Base-by-base conservation (phyloP, 2,888 invertebrate species). In the Drosophila subquinaria region DNA sequence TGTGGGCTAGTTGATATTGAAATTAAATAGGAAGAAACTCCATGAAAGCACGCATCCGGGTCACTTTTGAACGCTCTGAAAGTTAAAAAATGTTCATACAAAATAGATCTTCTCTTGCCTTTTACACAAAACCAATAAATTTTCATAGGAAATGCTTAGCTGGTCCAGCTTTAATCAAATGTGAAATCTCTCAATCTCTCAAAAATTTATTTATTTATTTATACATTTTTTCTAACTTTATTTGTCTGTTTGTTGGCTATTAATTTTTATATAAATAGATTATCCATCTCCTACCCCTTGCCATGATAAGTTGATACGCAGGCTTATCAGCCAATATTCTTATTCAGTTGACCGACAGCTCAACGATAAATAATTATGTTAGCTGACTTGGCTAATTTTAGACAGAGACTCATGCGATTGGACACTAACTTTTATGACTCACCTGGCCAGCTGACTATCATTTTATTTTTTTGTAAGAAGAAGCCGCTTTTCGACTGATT, bases 401-500 rank as follows among this genome's bases (percentile, higher is more conserved):
- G 60, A 65, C 43, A 72, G 35, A 15, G 15, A 48, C 17, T 53
- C 65, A 30, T 47, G 27, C 27, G 45, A 33, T 48, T 36, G 20
- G 51, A 38, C 27, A 52, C 15, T 53, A 17, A 11, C 23, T 48
- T 67, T 61, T 60, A 73, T 73, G 56, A 62, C 52, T 73, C 38
- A 63, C 3, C 11, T 17, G 42, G 13, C 8, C 30, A 59, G 17
- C 10, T 40, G 11, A 6, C 17, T 50, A 11, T 60, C 35, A 56
- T 45, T 11, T 56, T 23, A n/a, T n/a, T 56, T 33, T 13, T 36
- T 36, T 13, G 33, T 13, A 20, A 56, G 43, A 56, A 56, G 20
- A 47, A 33, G 20, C 43, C 35, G 43, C 43, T 23, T 36, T 40
- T 9, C 5, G 15, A 6, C 51, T 61, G 9, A 10, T 9, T 36